Evolutionary conservation across 2,888 invertebrate species (phyloP).

Genomic region (Napeogenes inachia): DNA sequence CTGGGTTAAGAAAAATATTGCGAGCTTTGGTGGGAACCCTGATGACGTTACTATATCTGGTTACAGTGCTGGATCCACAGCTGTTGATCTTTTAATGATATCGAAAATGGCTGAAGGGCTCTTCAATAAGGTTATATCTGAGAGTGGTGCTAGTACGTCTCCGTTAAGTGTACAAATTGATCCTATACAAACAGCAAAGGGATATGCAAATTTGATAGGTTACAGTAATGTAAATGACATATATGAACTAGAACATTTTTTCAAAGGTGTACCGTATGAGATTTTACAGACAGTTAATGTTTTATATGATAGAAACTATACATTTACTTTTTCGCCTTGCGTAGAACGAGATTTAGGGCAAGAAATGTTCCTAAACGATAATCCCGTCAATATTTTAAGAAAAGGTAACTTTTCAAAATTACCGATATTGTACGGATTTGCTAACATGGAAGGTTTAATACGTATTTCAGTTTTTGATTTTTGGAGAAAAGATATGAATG

Average conservation of each 20-base stretch:
- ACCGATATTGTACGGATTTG: conserved; percentile 44
- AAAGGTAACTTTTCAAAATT: conserved; percentile 35
- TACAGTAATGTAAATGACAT: conserved; percentile 39
- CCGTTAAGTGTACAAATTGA: conserved; percentile 30
- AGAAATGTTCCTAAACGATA: conserved; percentile 39
- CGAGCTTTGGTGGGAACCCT: conserved; percentile 44
- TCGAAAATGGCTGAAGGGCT: conserved; percentile 40
- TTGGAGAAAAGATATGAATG: conserved; percentile 43
- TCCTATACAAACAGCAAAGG: conserved; percentile 33
- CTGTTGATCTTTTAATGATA: conserved; percentile 49
- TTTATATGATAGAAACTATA: conserved; percentile 27
- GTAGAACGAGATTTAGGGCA: conserved; percentile 33
- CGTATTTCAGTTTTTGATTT: conserved; percentile 35
- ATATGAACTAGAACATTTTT: conserved; percentile 42
- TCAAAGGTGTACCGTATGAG: conserved; percentile 38
- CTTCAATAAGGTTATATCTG: conserved; percentile 32
- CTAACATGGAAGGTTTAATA: conserved; percentile 41
- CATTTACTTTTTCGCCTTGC: conserved; percentile 35
- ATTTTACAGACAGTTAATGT: conserved; percentile 36
- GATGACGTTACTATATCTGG: conserved; percentile 45
- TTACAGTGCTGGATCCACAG: conserved; percentile 49
- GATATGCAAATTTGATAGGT: conserved; percentile 31
- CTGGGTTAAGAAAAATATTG: conserved; percentile 45
- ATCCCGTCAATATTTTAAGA: conserved; percentile 42
- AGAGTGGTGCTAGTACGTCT: conserved; percentile 31